These are phyloP conservation scores for Drosophila lutescens DNA, from an alignment of 2,888 invertebrate species.

Conservation along the genomic window DNA sequence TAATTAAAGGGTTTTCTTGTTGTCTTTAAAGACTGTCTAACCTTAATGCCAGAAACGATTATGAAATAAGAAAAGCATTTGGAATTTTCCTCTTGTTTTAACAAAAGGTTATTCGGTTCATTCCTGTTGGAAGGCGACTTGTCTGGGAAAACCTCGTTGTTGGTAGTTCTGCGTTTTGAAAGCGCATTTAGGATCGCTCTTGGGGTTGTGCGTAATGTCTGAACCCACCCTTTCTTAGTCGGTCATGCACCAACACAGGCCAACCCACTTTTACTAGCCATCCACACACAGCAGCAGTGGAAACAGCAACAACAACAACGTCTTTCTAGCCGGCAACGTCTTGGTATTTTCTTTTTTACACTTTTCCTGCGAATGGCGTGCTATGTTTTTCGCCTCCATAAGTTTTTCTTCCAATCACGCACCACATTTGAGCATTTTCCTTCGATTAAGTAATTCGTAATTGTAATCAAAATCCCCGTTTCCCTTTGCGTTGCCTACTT, in stretches of 20 bases:
- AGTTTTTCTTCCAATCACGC: conserved; percentile 17
- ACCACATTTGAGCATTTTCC: conserved; percentile 13
- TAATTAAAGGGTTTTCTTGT: conserved; percentile 1
- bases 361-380: not conserved
- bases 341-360: conserved; percentile 21
- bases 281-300: conserved; percentile 1
- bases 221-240: conserved; percentile 20
- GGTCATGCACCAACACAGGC: conserved; percentile 8
- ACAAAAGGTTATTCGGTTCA: conserved; percentile 1
- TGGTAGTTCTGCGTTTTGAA: conserved; percentile 5
- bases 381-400: conserved; percentile 3
- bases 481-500: conserved; percentile 12
- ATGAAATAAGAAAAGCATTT: conserved; percentile 68
- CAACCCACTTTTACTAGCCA: conserved; percentile 28
- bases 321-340: conserved; percentile 30
- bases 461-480: not conserved
- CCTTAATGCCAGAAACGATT: conserved; percentile 57
- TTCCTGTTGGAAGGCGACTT: conserved; percentile 3
- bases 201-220: conserved; percentile 27
- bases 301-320: conserved; percentile 9
- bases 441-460: conserved; percentile 5
- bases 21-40: conserved; percentile 38
- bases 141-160: not conserved
- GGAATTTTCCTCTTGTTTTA: conserved; percentile 16
- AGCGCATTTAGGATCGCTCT: conserved; percentile 13